Evolutionary conservation across 2,888 invertebrate genomes (phyloP), one percentile per base, ranked within the genome.

Genomic region (Neoaliturus tenellus): DNA sequence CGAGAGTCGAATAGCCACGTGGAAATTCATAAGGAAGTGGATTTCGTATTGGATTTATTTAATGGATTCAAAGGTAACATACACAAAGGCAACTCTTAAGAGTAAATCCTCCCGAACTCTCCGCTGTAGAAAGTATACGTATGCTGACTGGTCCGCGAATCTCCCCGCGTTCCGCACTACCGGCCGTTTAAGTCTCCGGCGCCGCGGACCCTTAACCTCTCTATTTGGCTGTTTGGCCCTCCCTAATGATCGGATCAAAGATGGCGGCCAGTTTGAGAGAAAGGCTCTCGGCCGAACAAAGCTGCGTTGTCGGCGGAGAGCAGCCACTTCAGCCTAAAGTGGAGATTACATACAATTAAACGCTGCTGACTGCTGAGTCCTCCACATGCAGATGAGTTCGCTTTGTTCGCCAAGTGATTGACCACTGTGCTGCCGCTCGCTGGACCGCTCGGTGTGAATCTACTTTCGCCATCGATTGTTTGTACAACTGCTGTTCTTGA

Each of bases 331-430:
- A 75, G 41, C 51, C 62, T 31, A 28, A 28, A 62, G 62, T 62
- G 14, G 48, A 44, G 75, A 75, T 75, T 75, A 75, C 75, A 75
- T 75, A 75, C 75, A 75, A 75, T 75, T 75, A 75, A 75, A 44
- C 71, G 8, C 69, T 35, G 62, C 62, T 10, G 6, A 31, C 67
- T 6, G 67, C 31, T 25, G n/a, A 58, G 31, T 33, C 31, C 71
- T 71, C 31, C 39, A 62, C 14, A 62, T 62, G 31, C 62, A 62
- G 62, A 62, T 62, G 62, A 62, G 62, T 28, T 5, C 6, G 67
- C 69, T 67, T 67, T 67, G 67, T 67, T 17, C 41, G 71, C 10
- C 69, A 33, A n/a, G 25, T 4, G 41, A 75, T 6, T 41, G 75
- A 75, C 41, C 75, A 41, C 75, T 28, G 44, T 23, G 33, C 67